A percentile compares a stretch with the other conserved stretches of the same genome.
phyloP scores from a whole-genome alignment of 2,888 invertebrate species.

The Hydraecia micacea region DNA sequence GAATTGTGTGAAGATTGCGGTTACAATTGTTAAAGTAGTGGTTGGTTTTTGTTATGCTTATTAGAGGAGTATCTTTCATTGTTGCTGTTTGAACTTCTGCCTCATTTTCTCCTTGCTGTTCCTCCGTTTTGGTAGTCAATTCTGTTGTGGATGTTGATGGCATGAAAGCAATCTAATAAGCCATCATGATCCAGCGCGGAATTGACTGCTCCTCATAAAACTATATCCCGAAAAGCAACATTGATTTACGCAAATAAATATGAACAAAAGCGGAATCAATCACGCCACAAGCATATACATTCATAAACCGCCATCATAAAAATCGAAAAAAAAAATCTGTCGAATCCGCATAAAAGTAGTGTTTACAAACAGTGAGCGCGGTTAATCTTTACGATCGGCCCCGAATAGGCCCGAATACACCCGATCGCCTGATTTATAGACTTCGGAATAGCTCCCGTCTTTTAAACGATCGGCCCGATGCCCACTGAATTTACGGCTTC shows the following conservation, averaged over 20 bases:
- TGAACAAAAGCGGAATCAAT: conserved; percentile 66
- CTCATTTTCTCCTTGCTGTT: neutral
- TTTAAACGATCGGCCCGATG: conserved; percentile 79
- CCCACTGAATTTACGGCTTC: conserved; percentile 84
- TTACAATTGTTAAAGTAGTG: conserved; percentile 21
- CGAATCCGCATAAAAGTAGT: conserved; percentile 82
- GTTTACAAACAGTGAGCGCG: conserved; percentile 85
- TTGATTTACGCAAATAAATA: conserved; percentile 59
- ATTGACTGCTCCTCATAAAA: conserved; percentile 24
- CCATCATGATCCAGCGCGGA: neutral
- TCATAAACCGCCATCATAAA: conserved; percentile 77
- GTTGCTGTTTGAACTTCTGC: neutral
- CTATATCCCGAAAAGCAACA: conserved; percentile 32
- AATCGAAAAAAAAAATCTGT: conserved; percentile 74
- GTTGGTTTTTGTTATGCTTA: conserved; percentile 27
- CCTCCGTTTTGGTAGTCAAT: neutral
- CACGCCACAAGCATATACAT: conserved; percentile 68
- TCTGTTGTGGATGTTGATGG: neutral
- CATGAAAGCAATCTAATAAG: neutral
- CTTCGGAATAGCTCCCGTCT: conserved; percentile 86
- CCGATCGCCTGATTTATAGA: conserved; percentile 86
- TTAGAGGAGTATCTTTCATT: conserved; percentile 1
- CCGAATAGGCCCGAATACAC: conserved; percentile 80
- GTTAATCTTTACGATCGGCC: conserved; percentile 85
- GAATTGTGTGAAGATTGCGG: conserved; percentile 44